A percentile compares a stretch with the other conserved stretches of the same genome.
Evolutionary conservation across 2,797 vertebrate genomes (phyloP).

Genomic region (Allobates femoralis): DNA sequence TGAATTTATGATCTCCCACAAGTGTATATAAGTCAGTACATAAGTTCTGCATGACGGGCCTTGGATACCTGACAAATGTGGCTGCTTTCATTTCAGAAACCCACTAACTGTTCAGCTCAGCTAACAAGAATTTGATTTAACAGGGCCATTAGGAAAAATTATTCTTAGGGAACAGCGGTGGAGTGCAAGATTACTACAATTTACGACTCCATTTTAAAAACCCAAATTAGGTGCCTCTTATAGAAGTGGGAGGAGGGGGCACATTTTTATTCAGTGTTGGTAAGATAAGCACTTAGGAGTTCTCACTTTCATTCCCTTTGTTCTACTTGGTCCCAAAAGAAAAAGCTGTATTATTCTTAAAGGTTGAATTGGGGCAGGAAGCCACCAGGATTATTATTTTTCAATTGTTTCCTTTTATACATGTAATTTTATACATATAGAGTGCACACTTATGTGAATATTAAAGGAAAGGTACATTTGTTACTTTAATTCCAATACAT

Average conservation of each 20-base stretch:
- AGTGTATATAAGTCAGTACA: slow-evolving; percentile 59
- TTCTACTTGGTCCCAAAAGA: neutral
- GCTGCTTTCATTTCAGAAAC: slow-evolving; percentile 69
- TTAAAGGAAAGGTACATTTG: neutral
- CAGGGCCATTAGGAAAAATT: slow-evolving; percentile 67
- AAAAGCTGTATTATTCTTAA: neutral
- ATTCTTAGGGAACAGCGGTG: slow-evolving; percentile 69
- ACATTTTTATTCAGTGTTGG: neutral
- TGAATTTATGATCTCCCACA: neutral
- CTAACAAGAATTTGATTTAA: slow-evolving; percentile 72
- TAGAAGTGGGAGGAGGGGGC: slow-evolving; percentile 39
- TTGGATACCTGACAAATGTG: slow-evolving; percentile 70
- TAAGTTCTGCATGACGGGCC: slow-evolving; percentile 67
- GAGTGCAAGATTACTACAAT: slow-evolving; percentile 65
- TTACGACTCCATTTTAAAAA: slow-evolving; percentile 66
- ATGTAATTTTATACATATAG: neutral
- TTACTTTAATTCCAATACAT: neutral
- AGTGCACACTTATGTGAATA: neutral
- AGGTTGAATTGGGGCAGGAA: neutral
- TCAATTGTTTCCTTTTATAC: neutral
- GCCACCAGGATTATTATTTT: neutral
- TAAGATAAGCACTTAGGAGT: slow-evolving; percentile 35
- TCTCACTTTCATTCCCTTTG: slow-evolving; percentile 1
- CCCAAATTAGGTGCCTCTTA: slow-evolving; percentile 58
- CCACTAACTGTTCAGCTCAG: slow-evolving; percentile 67